Conservation (phyloP, 2,113 vertebrate species). For the Bubo scandiacus region DNA sequence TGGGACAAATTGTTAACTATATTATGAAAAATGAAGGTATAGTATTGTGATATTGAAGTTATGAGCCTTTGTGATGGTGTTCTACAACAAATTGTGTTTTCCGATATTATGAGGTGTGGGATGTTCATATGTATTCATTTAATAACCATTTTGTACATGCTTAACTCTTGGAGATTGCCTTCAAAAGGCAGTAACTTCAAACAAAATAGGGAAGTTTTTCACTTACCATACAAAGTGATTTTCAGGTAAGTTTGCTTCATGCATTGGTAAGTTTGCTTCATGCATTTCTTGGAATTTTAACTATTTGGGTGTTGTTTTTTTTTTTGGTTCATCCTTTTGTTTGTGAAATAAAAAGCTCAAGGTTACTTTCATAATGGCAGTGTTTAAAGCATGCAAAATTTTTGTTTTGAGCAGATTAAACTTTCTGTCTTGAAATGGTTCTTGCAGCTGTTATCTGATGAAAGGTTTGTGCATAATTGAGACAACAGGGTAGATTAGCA, state of each 20-base stretch:
- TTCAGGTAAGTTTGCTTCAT: neutral
- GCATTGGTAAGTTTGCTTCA: neutral
- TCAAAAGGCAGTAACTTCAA: neutral
- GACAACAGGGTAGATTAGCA: neutral
- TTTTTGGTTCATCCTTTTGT: neutral
- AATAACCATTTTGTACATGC: neutral
- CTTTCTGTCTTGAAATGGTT: neutral
- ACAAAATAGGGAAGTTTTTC: neutral
- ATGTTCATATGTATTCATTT: neutral
- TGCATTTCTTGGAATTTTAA: neutral
- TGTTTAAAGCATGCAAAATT: neutral
- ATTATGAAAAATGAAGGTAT: conserved; percentile 99
- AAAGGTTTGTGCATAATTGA: neutral
- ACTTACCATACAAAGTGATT: neutral
- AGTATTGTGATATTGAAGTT: neutral
- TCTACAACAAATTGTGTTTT: neutral
- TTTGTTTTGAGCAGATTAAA: neutral
- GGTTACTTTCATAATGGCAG: neutral
- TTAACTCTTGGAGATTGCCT: neutral
- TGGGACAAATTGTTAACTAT: conserved; percentile 90
- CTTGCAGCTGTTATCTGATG: neutral
- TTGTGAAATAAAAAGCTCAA: neutral
- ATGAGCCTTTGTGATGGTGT: neutral
- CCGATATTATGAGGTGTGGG: neutral
- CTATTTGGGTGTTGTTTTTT: neutral